Evolutionary conservation across 2,888 invertebrate genomes (phyloP), one percentile per base, ranked within the genome.

Genomic region (Tyria jacobaeae): DNA sequence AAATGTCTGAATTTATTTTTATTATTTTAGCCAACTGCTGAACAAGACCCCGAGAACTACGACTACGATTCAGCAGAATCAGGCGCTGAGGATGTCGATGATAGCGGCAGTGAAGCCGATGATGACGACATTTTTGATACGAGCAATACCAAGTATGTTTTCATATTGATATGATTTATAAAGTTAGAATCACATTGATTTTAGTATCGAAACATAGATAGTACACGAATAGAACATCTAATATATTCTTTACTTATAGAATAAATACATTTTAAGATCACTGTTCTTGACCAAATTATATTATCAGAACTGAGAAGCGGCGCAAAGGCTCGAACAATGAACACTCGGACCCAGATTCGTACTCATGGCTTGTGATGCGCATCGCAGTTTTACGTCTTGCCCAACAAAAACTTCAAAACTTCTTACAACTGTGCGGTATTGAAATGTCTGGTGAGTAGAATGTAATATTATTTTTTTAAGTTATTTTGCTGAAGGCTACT

Each of bases 281-380:
- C n/a, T n/a, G n/a, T n/a, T n/a, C n/a, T n/a, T n/a, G n/a, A n/a
- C n/a, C n/a, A n/a, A n/a, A n/a, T n/a, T 51, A 24, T 62, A n/a
- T 27, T 52, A 57, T 0, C 60, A 90, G 91, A 60, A 79, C 80
- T 0, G 91, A 90, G 63, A 91, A 91, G 66, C 88, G 90, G 68
- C 88, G 89, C 39, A 88, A 90, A 65, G 88, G 93, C 57, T 96
- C 96, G 64, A 98, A 98, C 87, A 96, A 94, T 7, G 98, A 99
- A 86, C 99, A 99, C 87, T 96, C 97, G 27, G 98, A 99, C 94
- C 98, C 99, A 0, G 97, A 97, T 84, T 99, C 99, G 37, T 99
- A 98, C 89, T 98, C 99, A 57, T 99, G 99, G 99, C 96, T 97
- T 82, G 96, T 99, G 70, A 96, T 99, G 94, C 96, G 99, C 70